Evolutionary conservation across 2,888 invertebrate species (phyloP), one percentile per base, ranked within the genome.

Genomic region (Drosophila trichaetosa): DNA sequence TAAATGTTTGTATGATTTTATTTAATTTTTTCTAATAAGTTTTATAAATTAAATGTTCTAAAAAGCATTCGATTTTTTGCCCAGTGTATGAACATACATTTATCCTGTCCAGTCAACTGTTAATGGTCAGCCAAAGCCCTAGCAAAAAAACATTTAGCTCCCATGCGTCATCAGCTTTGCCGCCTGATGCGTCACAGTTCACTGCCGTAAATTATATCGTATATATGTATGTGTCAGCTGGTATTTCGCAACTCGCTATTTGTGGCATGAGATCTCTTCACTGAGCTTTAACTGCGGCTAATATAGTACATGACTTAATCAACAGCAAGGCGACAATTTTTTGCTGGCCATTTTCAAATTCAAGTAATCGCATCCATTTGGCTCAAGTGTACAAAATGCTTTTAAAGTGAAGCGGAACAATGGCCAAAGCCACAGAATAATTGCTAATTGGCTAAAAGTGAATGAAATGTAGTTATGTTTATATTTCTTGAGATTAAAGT

Each of bases 101-200:
- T 48, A 72, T 29, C 27, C 64, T 29, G 49, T 62, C 73, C 61
- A 60, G 73, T 78, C 82, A 81, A 70, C 82, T 77, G 83, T 83
- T 78, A 80, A 73, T 70, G 63, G 68, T 40, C 57, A 40, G 51
- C 53, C 51, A 63, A 33, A 27, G 34, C 34, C 40, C 38, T 21
- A 4, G 36, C 51, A 61, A 48, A 62, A 48, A 48, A 70, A 49
- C 63, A 66, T 38, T 72, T 73, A 60, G 53, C 60, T 67, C 60
- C 49, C 40, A 59, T 81, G 75, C 84, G 84, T 83, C 84, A 86
- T 73, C 82, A 63, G 62, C 54, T 63, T 70, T 57, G 63, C 18
- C 24, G 40, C 34, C 48, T 13, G 53, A 57, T 73, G 79, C 62
- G 79, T 79, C 74, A 75, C 49, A 69, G 56, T 54, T 63, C 46